These are phyloP conservation scores for Tinea trinotella DNA, from an alignment of 2,888 invertebrate species.

Conservation along the genomic window DNA sequence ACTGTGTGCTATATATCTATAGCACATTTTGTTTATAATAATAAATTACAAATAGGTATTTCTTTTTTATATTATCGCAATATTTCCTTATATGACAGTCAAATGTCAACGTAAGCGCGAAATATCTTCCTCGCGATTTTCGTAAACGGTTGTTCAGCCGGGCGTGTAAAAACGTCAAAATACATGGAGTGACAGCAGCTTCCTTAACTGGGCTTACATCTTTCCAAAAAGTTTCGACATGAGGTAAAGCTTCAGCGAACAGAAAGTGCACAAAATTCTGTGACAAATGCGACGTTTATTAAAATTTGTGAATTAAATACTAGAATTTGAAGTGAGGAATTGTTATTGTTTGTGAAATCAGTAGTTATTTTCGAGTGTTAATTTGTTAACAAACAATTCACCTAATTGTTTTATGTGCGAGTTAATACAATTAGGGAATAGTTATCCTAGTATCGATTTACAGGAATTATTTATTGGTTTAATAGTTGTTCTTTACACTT, in stretches of 20 bases:
- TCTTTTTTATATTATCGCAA: neutral
- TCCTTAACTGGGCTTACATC: conserved; percentile 14
- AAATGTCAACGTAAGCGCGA: neutral
- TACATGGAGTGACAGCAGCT: conserved; percentile 12
- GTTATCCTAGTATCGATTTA: too few relatives aligned
- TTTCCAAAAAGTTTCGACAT: conserved; percentile 16
- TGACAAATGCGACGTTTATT: conserved; percentile 10
- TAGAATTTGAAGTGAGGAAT: neutral
- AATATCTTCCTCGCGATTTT: neutral
- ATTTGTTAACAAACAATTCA: neutral
- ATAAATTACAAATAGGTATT: too few relatives aligned
- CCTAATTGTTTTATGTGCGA: neutral
- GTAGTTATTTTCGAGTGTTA: neutral
- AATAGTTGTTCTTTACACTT: too few relatives aligned
- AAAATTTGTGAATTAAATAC: neutral
- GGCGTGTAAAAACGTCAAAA: conserved; percentile 16
- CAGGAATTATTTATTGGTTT: too few relatives aligned
- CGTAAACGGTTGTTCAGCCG: conserved; percentile 12
- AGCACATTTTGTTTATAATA: too few relatives aligned
- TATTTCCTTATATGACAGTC: conserved; percentile 3
- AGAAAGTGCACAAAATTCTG: conserved; percentile 11
- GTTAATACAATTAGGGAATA: too few relatives aligned
- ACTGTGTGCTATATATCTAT: too few relatives aligned
- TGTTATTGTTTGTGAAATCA: neutral
- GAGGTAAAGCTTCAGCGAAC: conserved; percentile 11